Evolutionary conservation across 2,797 vertebrate species (phyloP), one percentile per base, ranked within the genome.

Genomic region (Limnodromus scolopaceus): DNA sequence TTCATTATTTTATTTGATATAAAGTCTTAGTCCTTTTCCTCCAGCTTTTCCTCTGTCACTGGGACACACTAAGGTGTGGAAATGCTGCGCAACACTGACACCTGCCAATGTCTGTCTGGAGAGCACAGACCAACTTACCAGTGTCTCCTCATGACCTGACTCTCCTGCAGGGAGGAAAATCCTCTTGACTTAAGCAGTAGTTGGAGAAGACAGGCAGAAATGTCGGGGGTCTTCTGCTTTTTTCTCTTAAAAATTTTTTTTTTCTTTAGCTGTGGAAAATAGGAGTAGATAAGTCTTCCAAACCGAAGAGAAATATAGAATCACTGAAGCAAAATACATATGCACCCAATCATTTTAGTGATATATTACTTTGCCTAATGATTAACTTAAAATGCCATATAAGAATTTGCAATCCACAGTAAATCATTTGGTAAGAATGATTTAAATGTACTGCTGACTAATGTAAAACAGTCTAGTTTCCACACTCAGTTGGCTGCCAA

Each of bases 391-490:
- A 97, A 94, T 97, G 96, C 89, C 54, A 69, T 96, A 94, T 96
- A 98, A 98, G 97, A 98, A 98, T 98, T 96, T 96, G 97, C 97
- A 97, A 97, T 97, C 95, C 85, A 82, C 94, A 95, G 86, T 98
- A 98, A 98, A 98, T 98, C 96, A 98, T 97, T 98, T 96, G 85
- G 86, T 74, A 96, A 95, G 88, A 96, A 98, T 97, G 94, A 98
- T 98, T 98, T 98, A 97, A 97, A 97, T 97, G 87, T 92, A 92
- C 91, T 96, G 97, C 92, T 97, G 97, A 96, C 98, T 98, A 98
- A 98, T 98, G 93, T 91, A 95, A 98, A 98, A 98, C 98, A 98
- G 97, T 78, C 96, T 91, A 78, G 79, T 98, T 98, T 98, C 97
- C 94, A 97, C 93, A 97, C 92, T 96, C 60, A 54, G 88, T 93